Evolutionary conservation across 2,888 invertebrate genomes (phyloP).

Genomic region (Drosophila multiciliata): DNA sequence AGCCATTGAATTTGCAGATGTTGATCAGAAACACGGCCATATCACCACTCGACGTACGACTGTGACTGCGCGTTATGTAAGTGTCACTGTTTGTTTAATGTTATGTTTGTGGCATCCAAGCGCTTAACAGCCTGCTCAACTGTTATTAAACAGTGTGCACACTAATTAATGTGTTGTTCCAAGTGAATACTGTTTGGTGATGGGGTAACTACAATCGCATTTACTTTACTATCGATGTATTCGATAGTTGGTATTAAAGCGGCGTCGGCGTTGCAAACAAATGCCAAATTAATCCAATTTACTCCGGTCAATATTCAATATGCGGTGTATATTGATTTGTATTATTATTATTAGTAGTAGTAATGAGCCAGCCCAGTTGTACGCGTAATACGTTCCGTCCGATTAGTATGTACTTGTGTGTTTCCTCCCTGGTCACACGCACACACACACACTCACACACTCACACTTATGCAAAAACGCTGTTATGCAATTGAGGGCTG

Average conservation of each 20-base stretch:
- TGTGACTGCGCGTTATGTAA: conserved; percentile 77
- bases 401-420: conserved; percentile 61
- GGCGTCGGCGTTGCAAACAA: conserved; percentile 21
- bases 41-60: conserved; percentile 85
- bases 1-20: conserved; percentile 95
- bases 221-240: conserved; percentile 52
- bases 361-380: conserved; percentile 26
- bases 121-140: conserved; percentile 44
- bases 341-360: conserved; percentile 24
- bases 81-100: conserved; percentile 51
- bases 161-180: conserved; percentile 51
- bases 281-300: conserved; percentile 12
- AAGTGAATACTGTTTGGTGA: conserved; percentile 63
- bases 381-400: conserved; percentile 28
- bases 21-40: conserved; percentile 97
- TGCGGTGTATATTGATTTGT: conserved; percentile 38
- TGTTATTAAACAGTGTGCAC: conserved; percentile 45
- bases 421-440: conserved; percentile 69
- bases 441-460: conserved; percentile 66
- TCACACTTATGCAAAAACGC: conserved; percentile 70
- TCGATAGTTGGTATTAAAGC: conserved; percentile 54
- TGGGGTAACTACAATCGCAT: conserved; percentile 44
- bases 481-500: conserved; percentile 83
- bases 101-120: conserved; percentile 43
- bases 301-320: conserved; percentile 34